Base-by-base conservation (phyloP, 2,888 invertebrate species). In the Drosophila formosana region DNA sequence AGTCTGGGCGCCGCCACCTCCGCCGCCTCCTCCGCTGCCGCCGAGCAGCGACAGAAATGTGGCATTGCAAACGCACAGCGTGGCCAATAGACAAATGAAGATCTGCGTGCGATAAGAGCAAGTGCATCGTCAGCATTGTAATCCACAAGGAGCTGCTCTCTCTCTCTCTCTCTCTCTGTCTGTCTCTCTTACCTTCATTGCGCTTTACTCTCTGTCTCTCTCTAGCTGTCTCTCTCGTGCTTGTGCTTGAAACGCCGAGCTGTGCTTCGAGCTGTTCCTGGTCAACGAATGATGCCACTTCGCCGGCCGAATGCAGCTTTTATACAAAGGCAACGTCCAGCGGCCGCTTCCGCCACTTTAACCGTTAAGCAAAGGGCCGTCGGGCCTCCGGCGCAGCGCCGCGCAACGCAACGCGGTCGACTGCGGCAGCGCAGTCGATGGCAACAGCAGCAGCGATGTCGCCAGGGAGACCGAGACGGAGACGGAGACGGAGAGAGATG, bases 1-100 rank as follows among this genome's bases (percentile, higher is more conserved):
- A 26, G 72, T 74, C 11, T 68, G 65, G 4, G 68, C 72, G 9
- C 73, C 45, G 4, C 30, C 70, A 4, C 66, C 58, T 1, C 69
- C 74, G 6, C 67, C 68, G 0, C 69, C 71, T 0, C 72, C 69
- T 0, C 81, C 72, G 0, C 80, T 73, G 11, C 78, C 90, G 5
- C 88, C 82, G 46, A 90, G 63, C 13, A 90, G 69, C 49, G 80
- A 86, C n/a, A 83, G 75, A 6, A 90, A 71, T 28, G 89, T 82
- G 49, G 81, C 90, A 68, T 90, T 84, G 70, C 91, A 84, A 13
- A 70, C 66, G 66, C 81, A 75, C 8, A 88, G 51, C 46, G 68
- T 68, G 60, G 83, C 86, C 56, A 91, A 61, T 50, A 91, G 77
- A 68, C 84, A 91, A 71, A 91, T 72, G 61, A 90, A 78, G 66